Evolutionary conservation across 37 sponge, comb jelly and placozoan species (phyloP).

Genomic region (Lycopodina hypogea): DNA sequence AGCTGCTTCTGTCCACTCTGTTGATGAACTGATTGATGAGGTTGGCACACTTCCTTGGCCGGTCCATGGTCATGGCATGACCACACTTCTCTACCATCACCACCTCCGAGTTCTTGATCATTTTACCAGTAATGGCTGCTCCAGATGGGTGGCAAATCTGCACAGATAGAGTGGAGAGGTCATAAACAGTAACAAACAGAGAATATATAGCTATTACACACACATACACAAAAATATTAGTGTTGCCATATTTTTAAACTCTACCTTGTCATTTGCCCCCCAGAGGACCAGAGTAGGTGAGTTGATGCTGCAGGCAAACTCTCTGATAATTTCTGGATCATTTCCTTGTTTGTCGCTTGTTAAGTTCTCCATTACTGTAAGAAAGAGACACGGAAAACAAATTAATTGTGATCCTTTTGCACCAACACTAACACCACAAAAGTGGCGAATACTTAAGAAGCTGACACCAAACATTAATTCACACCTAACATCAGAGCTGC

Average conservation of each 20-base stretch:
- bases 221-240: not conserved
- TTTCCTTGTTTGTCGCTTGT: constrained; percentile 2
- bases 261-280: constrained; percentile 69
- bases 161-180: not conserved
- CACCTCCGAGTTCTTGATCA: constrained; percentile 39
- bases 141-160: constrained; percentile 74
- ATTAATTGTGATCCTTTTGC: too few relatives aligned
- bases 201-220: not conserved
- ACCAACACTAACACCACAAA: too few relatives aligned
- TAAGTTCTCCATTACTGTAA: constrained; percentile 36
- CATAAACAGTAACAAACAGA: not conserved
- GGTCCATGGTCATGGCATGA: constrained; percentile 64
- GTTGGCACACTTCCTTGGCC: constrained; percentile 60
- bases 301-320: constrained; percentile 8
- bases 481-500: too few relatives aligned
- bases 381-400: too few relatives aligned
- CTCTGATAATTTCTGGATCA: constrained; percentile 2
- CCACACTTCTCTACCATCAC: constrained; percentile 67
- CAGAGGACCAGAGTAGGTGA: constrained; percentile 45
- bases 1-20: not conserved
- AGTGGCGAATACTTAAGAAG: too few relatives aligned
- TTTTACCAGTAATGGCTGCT: constrained; percentile 33
- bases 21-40: constrained; percentile 49
- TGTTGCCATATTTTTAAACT: too few relatives aligned
- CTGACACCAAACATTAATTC: too few relatives aligned